Evolutionary conservation across 92 coral and sea anemone genomes (phyloP).

Genomic region (Phenganax marumi): DNA sequence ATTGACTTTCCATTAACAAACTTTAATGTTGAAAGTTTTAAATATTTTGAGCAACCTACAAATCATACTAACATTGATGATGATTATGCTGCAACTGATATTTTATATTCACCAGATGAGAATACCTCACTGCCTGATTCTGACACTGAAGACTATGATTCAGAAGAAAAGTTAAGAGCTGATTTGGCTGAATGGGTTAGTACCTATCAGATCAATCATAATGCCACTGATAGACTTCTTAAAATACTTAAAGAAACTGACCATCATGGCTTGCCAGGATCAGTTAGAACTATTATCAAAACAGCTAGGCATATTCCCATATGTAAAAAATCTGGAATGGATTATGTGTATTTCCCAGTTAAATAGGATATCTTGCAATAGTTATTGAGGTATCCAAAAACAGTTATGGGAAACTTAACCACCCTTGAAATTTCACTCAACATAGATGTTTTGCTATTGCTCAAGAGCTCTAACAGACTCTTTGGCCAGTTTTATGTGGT

Average conservation of each 20-base stretch:
- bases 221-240: conserved; percentile 4
- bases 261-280: not conserved
- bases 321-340: conserved; percentile 11
- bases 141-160: too few species aligned
- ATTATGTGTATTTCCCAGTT: conserved; percentile 2
- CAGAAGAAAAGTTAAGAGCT: not conserved
- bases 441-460: not conserved
- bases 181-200: conserved; percentile 17
- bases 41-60: too few species aligned
- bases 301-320: conserved; percentile 4
- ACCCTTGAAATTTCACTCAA: conserved; percentile 11
- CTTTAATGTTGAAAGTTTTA: too few species aligned
- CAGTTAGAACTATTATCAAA: conserved; percentile 3
- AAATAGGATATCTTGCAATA: not conserved
- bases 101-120: too few species aligned
- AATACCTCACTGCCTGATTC: too few species aligned
- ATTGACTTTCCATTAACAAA: too few species aligned
- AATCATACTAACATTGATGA: too few species aligned
- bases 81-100: too few species aligned
- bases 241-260: conserved; percentile 1
- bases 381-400: not conserved
- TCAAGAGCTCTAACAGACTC: conserved; percentile 2
- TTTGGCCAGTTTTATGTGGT: conserved; percentile 1
- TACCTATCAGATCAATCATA: conserved; percentile 1
- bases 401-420: not conserved